These are phyloP conservation scores for Thumatha senex DNA, from an alignment of 2,888 invertebrate species.

Conservation along the genomic window DNA sequence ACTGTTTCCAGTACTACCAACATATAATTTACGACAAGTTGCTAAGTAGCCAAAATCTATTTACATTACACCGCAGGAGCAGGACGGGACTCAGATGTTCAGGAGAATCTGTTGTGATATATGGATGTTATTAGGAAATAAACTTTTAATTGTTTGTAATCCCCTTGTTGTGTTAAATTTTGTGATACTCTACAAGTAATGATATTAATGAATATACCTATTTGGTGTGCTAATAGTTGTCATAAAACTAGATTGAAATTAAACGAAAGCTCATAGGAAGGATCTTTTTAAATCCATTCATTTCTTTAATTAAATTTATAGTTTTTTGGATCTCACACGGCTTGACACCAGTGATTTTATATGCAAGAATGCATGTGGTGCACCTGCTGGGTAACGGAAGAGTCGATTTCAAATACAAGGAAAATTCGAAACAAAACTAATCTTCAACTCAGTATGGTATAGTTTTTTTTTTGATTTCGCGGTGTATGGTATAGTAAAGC, in stretches of 20 bases:
- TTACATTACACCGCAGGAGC: conserved; percentile 53
- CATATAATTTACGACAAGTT: conserved; percentile 38
- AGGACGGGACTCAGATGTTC: conserved; percentile 65
- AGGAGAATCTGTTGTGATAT: conserved; percentile 61
- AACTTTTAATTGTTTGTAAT: conserved; percentile 78
- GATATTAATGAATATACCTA: neutral
- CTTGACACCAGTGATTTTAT: no score
- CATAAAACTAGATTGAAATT: neutral
- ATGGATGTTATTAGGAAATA: conserved; percentile 69
- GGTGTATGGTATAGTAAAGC: no score
- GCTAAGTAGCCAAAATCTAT: conserved; percentile 54
- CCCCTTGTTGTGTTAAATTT: conserved; percentile 59
- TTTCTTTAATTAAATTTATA: no score
- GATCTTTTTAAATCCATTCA: no score
- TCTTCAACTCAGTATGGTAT: no score
- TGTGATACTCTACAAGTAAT: conserved; percentile 26
- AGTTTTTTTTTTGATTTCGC: no score
- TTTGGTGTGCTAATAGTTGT: neutral
- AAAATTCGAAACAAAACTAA: no score
- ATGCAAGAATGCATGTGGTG: no score
- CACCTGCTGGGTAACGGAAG: no score
- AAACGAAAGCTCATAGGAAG: no score
- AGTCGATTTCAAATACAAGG: no score
- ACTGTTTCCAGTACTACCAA: conserved; percentile 27
- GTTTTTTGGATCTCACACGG: no score